A percentile compares a stretch with the other conserved stretches of the same genome.
Evolutionary conservation across 2,113 vertebrate genomes (phyloP).

Genomic region (Rhinolophus sinicus): DNA sequence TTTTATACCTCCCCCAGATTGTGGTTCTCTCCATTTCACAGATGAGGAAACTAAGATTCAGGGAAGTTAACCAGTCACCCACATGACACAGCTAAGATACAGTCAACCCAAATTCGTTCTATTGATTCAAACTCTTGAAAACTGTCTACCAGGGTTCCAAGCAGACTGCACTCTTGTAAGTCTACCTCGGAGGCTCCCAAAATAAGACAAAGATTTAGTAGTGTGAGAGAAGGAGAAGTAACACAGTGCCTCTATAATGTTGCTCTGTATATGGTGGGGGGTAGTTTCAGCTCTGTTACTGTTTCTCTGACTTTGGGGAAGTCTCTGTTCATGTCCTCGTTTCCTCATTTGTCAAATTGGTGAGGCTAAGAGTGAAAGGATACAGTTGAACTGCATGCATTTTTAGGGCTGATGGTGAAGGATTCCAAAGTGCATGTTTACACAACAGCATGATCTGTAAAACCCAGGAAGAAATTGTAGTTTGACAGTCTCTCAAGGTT

Average conservation of each 20-base stretch:
- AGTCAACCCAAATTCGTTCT: neutral
- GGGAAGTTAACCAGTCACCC: neutral
- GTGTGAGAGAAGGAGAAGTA: neutral
- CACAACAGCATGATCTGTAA: neutral
- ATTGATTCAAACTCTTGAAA: neutral
- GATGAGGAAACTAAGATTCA: neutral
- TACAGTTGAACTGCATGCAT: neutral
- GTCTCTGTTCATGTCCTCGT: neutral
- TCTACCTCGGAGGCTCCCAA: neutral
- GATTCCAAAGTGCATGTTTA: neutral
- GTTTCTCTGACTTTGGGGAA: neutral
- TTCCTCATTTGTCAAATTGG: neutral
- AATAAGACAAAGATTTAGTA: neutral
- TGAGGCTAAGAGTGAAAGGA: neutral
- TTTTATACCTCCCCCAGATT: neutral
- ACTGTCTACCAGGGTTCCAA: neutral
- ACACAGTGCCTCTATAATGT: neutral
- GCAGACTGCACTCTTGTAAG: neutral
- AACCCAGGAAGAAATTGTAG: neutral
- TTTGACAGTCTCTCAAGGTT: neutral
- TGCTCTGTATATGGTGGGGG: fast-evolving
- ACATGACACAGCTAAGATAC: neutral
- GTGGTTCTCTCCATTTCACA: neutral
- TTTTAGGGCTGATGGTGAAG: neutral
- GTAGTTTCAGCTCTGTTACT: neutral